Conservation (phyloP, 2,888 invertebrate species). For the Pardosa pseudoannulata region DNA sequence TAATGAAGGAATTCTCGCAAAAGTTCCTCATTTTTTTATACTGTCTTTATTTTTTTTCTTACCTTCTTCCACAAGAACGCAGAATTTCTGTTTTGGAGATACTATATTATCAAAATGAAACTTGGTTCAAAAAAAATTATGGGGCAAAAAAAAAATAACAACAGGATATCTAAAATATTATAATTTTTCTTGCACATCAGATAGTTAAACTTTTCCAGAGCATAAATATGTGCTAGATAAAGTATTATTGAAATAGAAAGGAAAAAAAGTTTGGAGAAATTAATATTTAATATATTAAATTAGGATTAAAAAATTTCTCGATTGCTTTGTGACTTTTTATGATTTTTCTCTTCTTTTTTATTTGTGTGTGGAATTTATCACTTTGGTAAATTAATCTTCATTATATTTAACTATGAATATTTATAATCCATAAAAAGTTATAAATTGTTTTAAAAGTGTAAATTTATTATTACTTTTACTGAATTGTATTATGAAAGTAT, state of each 20-base stretch:
- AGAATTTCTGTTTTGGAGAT: neutral
- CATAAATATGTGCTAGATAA: neutral
- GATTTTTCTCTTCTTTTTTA: too few relatives aligned
- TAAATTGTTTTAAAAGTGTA: too few relatives aligned
- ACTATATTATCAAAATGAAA: constrained; percentile 7
- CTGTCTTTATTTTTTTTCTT: constrained; percentile 22
- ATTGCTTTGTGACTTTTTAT: too few relatives aligned
- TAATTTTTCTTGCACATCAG: neutral
- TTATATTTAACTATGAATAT: too few relatives aligned
- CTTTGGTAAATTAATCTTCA: too few relatives aligned
- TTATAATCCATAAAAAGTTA: too few relatives aligned
- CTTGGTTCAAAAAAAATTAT: neutral
- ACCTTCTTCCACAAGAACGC: neutral
- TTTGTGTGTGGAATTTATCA: too few relatives aligned
- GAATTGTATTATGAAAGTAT: too few relatives aligned
- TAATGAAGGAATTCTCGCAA: constrained; percentile 33
- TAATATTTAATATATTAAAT: constrained; percentile 13
- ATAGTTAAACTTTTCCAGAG: neutral
- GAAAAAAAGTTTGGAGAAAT: neutral
- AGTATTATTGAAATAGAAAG: neutral
- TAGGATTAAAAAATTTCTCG: neutral
- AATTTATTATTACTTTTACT: too few relatives aligned
- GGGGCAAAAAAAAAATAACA: constrained; percentile 27
- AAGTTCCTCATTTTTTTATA: constrained; percentile 25
- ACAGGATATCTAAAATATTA: constrained; percentile 47